phyloP scores from a whole-genome alignment of 1,140 invertebrate species.

The Drosophila ananassae region DNA sequence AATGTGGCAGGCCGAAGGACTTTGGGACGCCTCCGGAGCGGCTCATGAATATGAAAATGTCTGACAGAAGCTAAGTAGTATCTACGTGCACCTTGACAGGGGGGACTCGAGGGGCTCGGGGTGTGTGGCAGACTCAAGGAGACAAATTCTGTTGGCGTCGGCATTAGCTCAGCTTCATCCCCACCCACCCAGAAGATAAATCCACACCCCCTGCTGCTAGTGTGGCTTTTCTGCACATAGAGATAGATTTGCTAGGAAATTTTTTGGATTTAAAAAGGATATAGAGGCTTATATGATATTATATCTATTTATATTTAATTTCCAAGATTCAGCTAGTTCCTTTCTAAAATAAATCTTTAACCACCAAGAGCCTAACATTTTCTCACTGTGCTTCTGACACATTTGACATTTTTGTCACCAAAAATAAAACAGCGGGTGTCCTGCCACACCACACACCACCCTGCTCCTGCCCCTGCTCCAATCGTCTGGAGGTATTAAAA shows the following conservation, averaged over 20 bases:
- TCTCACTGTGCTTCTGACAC: constrained; percentile 24
- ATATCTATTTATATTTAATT: not conserved
- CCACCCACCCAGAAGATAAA: not conserved
- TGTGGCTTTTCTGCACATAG: constrained; percentile 17
- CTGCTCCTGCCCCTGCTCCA: not conserved
- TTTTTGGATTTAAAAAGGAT: not conserved
- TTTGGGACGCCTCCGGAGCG: constrained; percentile 10
- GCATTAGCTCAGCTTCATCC: constrained; percentile 24
- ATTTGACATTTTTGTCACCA: constrained; percentile 81
- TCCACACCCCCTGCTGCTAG: not conserved
- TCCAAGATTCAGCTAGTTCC: not conserved
- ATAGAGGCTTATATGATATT: not conserved
- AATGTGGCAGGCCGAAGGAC: constrained; percentile 46
- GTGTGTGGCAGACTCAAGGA: not conserved
- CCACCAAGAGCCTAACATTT: not conserved
- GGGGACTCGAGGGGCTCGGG: not conserved
- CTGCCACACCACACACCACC: constrained; percentile 15
- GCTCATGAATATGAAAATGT: constrained; percentile 77
- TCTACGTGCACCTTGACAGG: constrained; percentile 45
- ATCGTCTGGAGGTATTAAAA: constrained; percentile 59
- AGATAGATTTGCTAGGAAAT: constrained; percentile 2
- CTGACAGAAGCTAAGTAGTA: constrained; percentile 55
- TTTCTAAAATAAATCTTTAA: not conserved
- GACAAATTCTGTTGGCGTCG: constrained; percentile 48
- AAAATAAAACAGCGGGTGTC: constrained; percentile 63